A percentile compares a stretch with the other conserved stretches of the same genome.
These are phyloP conservation scores for Tenrec ecaudatus DNA, from an alignment of 2,113 vertebrate species.

Conservation along the genomic window DNA sequence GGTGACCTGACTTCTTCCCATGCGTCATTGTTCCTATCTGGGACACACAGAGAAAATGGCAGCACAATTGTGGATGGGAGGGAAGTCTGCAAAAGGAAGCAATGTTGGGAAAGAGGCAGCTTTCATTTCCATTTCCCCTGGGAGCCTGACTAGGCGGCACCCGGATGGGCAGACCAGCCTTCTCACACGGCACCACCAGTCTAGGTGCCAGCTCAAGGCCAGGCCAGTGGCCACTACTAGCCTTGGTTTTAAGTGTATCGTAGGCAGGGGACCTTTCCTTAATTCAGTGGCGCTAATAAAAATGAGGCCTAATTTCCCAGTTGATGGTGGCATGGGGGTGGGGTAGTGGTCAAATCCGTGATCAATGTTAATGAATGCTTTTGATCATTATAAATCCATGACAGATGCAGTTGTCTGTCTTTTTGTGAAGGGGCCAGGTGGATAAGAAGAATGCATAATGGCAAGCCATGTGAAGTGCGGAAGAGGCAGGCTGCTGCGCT, in stretches of 20 bases:
- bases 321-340: background rate
- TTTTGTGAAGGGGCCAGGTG: constrained; percentile 50
- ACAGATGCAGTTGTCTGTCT: constrained; percentile 33
- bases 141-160: constrained; percentile 15
- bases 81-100: constrained; percentile 60
- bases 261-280: background rate
- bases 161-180: constrained; percentile 15
- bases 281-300: constrained; percentile 38
- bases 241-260: constrained; percentile 32
- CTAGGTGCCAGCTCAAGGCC: constrained; percentile 13
- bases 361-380: constrained; percentile 56
- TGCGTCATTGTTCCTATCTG: constrained; percentile 58
- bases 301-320: background rate
- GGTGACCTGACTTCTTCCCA: constrained; percentile 41
- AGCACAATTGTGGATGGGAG: constrained; percentile 31
- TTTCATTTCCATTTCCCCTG: constrained; percentile 62
- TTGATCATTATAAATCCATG: constrained; percentile 7
- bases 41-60: constrained; percentile 9
- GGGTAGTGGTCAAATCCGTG: background rate
- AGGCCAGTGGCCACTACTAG: background rate
- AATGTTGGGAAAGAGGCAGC: constrained; percentile 26
- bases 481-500: constrained; percentile 24
- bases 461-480: constrained; percentile 49
- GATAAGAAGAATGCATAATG: constrained; percentile 62
- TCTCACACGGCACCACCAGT: constrained; percentile 1